These are phyloP conservation scores for Prenolepis imparis DNA, from an alignment of 2,888 invertebrate genomes.

Conservation along the genomic window DNA sequence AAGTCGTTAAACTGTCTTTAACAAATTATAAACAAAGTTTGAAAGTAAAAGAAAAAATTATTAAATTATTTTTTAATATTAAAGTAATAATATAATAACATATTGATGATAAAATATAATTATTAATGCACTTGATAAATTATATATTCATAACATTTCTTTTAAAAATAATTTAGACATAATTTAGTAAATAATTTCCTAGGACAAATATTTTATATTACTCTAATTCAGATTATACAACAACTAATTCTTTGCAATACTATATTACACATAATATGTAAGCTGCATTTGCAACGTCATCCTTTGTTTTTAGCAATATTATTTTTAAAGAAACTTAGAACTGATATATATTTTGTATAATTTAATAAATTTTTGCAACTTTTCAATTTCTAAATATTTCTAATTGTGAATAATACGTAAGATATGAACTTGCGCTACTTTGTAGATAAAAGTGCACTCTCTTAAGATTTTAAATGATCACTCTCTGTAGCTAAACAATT, in stretches of 20 bases:
- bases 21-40: conserved; percentile 11
- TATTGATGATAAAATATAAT: conserved; percentile 4
- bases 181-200: conserved; percentile 36
- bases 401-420: conserved; percentile 8
- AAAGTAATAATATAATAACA: conserved; percentile 29
- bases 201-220: neutral
- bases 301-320: neutral
- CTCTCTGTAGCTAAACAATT: conserved; percentile 23
- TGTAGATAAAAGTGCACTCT: conserved; percentile 10
- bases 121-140: neutral
- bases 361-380: conserved; percentile 17
- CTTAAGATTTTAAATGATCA: neutral
- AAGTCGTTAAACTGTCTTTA: conserved; percentile 7
- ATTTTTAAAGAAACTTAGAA: conserved; percentile 7
- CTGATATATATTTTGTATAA: conserved; percentile 1
- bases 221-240: conserved; percentile 27
- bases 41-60: neutral
- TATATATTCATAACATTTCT: conserved; percentile 1
- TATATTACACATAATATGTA: conserved; percentile 39
- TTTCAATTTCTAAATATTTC: conserved; percentile 41
- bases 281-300: conserved; percentile 16
- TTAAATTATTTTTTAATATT: conserved; percentile 5
- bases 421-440: conserved; percentile 3
- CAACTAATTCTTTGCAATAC: conserved; percentile 15
- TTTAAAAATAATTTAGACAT: conserved; percentile 36